Conservation (phyloP, 2,113 vertebrate species). For the Marmota flaviventris region DNA sequence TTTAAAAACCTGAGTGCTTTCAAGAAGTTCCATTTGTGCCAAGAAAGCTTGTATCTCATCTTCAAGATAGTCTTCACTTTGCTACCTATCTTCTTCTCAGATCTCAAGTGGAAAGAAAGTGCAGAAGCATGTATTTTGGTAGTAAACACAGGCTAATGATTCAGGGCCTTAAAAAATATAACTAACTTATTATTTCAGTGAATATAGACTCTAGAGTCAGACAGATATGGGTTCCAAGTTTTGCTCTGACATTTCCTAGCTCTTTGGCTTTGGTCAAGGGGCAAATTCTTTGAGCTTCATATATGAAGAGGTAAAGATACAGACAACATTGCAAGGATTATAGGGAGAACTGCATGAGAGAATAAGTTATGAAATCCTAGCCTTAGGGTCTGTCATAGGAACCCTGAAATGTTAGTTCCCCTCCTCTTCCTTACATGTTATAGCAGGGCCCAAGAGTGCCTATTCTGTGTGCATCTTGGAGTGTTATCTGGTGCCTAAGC, state of each 20-base stretch:
- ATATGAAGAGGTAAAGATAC: not conserved
- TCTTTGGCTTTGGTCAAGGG: conserved; percentile 37
- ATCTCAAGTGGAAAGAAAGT: conserved; percentile 1
- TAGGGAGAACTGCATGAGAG: not conserved
- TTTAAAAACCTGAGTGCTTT: conserved; percentile 75
- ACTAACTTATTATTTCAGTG: not conserved
- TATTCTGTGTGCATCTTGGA: not conserved
- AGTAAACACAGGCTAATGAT: not conserved
- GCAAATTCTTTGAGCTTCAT: not conserved
- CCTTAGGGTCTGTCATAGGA: not conserved
- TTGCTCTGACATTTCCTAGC: not conserved
- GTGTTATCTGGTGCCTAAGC: not conserved
- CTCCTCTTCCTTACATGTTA: not conserved
- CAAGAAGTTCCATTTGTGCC: conserved; percentile 69
- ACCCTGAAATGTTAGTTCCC: not conserved
- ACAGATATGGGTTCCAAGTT: not conserved
- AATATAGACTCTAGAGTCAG: not conserved
- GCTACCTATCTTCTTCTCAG: conserved; percentile 1
- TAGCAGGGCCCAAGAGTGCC: not conserved
- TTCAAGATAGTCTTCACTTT: conserved; percentile 33
- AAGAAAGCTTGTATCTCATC: conserved; percentile 59
- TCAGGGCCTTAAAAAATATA: conserved; percentile 11
- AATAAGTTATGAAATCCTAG: not conserved
- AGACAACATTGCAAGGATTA: not conserved
- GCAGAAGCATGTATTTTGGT: not conserved